phyloP scores from a whole-genome alignment of 2,113 vertebrate species.

The Semnopithecus entellus region DNA sequence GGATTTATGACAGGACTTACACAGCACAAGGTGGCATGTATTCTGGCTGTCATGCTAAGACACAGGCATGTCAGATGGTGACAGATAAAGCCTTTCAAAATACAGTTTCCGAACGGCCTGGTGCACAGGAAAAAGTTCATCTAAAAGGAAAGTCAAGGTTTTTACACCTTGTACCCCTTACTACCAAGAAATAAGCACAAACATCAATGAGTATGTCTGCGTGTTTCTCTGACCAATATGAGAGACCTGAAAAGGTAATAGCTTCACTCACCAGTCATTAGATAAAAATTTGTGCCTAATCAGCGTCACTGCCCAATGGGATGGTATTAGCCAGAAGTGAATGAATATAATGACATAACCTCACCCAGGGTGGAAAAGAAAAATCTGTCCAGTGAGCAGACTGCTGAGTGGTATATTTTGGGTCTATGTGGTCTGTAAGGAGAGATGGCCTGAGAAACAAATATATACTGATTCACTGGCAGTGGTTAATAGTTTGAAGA shows the following conservation, averaged over 20 bases:
- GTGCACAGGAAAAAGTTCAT: neutral
- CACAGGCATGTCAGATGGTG: neutral
- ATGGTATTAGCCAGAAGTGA: neutral
- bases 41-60: neutral
- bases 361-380: neutral
- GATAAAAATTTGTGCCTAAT: neutral
- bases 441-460: neutral
- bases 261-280: neutral
- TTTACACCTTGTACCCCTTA: neutral
- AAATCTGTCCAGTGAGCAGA: neutral
- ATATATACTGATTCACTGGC: neutral
- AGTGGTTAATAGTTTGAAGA: neutral
- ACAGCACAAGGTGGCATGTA: neutral
- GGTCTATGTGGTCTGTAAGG: neutral
- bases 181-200: neutral
- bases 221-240: neutral
- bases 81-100: conserved; percentile 1
- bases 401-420: neutral
- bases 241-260: neutral
- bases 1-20: neutral
- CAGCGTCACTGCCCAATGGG: neutral
- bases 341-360: neutral
- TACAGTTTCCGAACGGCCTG: neutral
- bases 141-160: neutral
- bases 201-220: neutral